Evolutionary conservation across 2,113 vertebrate genomes (phyloP).

Genomic region (Acanthochromis polyacanthus): DNA sequence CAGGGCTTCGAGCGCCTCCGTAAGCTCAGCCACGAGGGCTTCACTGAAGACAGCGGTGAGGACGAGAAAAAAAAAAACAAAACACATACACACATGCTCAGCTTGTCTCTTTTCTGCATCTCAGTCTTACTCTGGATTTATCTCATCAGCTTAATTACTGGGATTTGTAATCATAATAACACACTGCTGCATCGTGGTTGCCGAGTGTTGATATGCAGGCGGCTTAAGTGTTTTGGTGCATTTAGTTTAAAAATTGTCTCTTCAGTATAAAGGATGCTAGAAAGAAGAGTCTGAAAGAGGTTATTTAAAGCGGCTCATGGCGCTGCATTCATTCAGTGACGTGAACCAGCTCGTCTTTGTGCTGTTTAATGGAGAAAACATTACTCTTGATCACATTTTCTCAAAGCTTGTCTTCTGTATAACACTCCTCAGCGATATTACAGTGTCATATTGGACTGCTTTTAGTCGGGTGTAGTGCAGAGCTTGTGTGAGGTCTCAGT

Average conservation of each 20-base stretch:
- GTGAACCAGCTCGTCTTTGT: slow-evolving; percentile 20
- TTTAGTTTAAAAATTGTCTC: slow-evolving; percentile 5
- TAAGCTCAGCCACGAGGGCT: slow-evolving; percentile 93
- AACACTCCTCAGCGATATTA: background rate
- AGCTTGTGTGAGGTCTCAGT: slow-evolving; percentile 11
- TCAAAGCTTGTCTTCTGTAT: background rate
- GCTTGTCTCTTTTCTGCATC: background rate
- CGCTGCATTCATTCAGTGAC: background rate
- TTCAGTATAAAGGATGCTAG: background rate
- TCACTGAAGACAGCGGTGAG: slow-evolving; percentile 87
- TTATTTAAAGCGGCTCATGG: slow-evolving; percentile 6
- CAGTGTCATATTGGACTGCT: background rate
- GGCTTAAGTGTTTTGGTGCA: slow-evolving; percentile 12
- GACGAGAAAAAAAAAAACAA: background rate
- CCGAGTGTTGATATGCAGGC: background rate
- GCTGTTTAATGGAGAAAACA: background rate
- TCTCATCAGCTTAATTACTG: slow-evolving; percentile 31
- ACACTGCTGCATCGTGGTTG: background rate
- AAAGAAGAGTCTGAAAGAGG: background rate
- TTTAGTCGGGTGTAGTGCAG: background rate
- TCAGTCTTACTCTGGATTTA: slow-evolving; percentile 1
- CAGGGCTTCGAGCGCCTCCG: slow-evolving; percentile 93
- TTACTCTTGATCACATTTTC: background rate
- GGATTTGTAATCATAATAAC: slow-evolving; percentile 37
- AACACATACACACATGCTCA: slow-evolving; percentile 1